Conservation (phyloP, 2,797 vertebrate genomes). For the Pangasius krempfi region DNA sequence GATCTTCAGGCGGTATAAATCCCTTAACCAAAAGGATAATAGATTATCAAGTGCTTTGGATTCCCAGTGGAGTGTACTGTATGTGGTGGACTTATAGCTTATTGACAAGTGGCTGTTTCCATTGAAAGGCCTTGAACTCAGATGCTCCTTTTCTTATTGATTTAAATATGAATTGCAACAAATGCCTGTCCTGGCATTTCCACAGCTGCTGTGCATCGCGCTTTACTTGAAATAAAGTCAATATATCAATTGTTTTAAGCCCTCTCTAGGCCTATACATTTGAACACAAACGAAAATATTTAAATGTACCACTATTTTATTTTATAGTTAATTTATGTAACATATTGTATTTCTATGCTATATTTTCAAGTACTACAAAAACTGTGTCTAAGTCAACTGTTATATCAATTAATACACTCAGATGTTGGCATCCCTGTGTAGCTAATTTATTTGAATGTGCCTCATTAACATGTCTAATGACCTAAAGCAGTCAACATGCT, state of each 20-base stretch:
- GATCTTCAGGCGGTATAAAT: background rate
- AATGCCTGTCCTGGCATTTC: background rate
- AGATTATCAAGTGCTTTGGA: conserved; percentile 18
- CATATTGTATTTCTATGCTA: background rate
- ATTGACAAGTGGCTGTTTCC: conserved; percentile 3
- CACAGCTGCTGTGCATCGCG: background rate
- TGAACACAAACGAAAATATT: background rate
- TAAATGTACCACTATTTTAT: background rate
- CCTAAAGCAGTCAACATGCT: background rate
- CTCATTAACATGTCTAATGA: conserved; percentile 1
- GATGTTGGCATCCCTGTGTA: background rate
- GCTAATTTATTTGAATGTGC: background rate
- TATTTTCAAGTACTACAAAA: background rate
- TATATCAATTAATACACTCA: background rate
- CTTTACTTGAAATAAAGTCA: conserved; percentile 7
- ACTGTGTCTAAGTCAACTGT: background rate
- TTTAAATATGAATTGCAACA: conserved; percentile 17
- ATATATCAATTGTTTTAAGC: background rate
- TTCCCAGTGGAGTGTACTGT: background rate
- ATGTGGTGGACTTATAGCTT: background rate
- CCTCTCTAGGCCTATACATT: background rate
- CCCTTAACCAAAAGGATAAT: background rate
- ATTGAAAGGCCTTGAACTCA: background rate
- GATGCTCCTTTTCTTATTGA: conserved; percentile 19
- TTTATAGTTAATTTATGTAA: background rate